Conservation (phyloP, 1,140 invertebrate genomes). For the Pomacea maculata region DNA sequence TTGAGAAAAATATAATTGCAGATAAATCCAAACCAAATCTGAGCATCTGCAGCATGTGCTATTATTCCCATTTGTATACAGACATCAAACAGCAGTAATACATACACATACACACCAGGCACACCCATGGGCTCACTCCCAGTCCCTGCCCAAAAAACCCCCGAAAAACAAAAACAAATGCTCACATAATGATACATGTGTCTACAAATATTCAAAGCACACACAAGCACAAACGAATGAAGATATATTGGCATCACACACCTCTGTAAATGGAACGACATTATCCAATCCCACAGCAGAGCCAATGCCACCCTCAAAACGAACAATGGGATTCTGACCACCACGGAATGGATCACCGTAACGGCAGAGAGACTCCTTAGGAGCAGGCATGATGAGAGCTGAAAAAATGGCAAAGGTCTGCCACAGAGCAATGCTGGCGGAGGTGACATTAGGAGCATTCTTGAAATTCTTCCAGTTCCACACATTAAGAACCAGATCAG, state of each 20-base stretch:
- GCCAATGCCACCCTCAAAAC: conserved; percentile 43
- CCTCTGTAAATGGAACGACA: conserved; percentile 28
- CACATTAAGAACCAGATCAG: conserved; percentile 31
- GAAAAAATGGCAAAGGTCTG: conserved; percentile 30
- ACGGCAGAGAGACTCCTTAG: conserved; percentile 25
- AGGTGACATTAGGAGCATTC: neutral
- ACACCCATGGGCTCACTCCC: too few species aligned
- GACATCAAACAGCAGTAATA: neutral
- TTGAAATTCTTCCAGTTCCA: conserved; percentile 42
- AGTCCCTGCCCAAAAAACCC: neutral
- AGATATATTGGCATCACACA: neutral
- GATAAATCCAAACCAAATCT: neutral
- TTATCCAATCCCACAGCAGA: conserved; percentile 15
- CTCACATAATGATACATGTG: neutral
- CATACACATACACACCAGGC: neutral
- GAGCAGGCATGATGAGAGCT: conserved; percentile 34
- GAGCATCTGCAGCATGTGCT: too few species aligned
- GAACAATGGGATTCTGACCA: conserved; percentile 33
- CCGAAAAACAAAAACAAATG: neutral
- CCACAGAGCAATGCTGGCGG: conserved; percentile 12
- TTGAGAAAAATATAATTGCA: neutral
- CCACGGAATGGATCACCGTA: conserved; percentile 40
- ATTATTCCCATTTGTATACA: neutral
- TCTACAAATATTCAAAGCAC: neutral
- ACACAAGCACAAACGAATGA: neutral